Evolutionary conservation across 2,797 vertebrate species (phyloP).

Genomic region (Poecilia picta): DNA sequence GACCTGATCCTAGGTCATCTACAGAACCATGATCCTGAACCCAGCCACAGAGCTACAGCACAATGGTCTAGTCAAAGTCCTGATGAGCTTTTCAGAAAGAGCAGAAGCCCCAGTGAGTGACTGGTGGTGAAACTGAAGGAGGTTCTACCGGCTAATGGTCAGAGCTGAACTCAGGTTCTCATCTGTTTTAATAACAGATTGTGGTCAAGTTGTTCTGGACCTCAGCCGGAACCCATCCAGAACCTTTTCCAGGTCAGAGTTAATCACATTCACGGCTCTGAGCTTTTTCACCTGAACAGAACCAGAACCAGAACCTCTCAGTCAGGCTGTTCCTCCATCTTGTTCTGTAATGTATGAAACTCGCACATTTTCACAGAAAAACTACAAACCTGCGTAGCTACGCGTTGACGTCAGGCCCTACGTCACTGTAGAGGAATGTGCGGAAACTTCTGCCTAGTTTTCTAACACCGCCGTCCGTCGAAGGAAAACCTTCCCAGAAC

Average conservation of each 20-base stretch:
- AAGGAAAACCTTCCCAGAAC: constrained; percentile 7
- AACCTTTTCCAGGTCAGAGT: no score
- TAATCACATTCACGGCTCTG: background rate
- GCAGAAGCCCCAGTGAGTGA: background rate
- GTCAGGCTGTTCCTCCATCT: background rate
- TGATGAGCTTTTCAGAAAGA: background rate
- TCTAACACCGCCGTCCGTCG: constrained; percentile 42
- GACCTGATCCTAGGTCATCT: background rate
- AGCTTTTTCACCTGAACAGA: background rate
- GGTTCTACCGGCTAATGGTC: background rate
- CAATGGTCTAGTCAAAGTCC: background rate
- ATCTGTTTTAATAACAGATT: background rate
- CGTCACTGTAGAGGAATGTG: constrained; percentile 83
- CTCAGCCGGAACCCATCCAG: no score
- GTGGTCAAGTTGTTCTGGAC: background rate
- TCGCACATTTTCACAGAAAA: background rate
- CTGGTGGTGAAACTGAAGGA: background rate
- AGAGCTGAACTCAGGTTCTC: background rate
- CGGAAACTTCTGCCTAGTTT: constrained; percentile 72
- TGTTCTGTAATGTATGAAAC: background rate
- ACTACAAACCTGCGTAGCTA: constrained; percentile 12
- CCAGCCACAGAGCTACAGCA: background rate
- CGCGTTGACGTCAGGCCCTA: constrained; percentile 74
- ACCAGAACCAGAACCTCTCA: background rate
- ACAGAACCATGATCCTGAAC: background rate